Base-by-base conservation (phyloP, 2,797 vertebrate genomes). In the Trematocara caparti region DNA sequence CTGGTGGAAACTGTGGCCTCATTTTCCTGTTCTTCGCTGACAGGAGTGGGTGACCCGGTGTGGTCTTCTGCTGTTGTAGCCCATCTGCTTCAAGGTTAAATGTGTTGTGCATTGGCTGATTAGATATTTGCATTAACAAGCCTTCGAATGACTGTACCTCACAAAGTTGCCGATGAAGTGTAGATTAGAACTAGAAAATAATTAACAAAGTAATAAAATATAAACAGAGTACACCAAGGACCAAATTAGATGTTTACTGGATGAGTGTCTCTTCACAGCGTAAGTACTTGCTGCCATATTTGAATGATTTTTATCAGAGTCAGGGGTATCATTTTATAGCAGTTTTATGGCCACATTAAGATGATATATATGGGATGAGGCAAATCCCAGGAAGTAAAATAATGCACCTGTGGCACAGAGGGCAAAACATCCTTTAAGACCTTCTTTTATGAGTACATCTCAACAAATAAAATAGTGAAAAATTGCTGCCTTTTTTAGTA, bases 381-480 rank as follows among this genome's bases (percentile, higher is more conserved):
- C 80, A 78, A 83, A 86, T 73, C 84, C 73, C 86, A 83, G 71
- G 50, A 81, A 11, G 15, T 14, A 43, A 51, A 76, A 78, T 74
- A 75, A 78, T 21, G 34, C 59, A 81, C 77, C 66, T 27, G 4
- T 24, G 27, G 51, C 66, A 73, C 69, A 78, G 73, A 82, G 55
- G 53, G 75, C 4, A 6, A 83, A 83, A 78, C 78, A 78, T 74
- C 40, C 80, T 86, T 87, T 78, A 90, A 13, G 32, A 79, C 72
- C 62, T 50, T 19, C 38, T 85, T 91, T 92, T 90, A 93, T 40
- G 89, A 86, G 75, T 27, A 32, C 55, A 86, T 87, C 73, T 80
- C 45, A 76, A 78, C 79, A 86, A 88, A 89, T 59, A 83, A 62
- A 86, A 81, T 8, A 48, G 62, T 11, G 13, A 75, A 71, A 59